phyloP scores from a whole-genome alignment of 2,113 vertebrate species.

The Plotosus lineatus region DNA sequence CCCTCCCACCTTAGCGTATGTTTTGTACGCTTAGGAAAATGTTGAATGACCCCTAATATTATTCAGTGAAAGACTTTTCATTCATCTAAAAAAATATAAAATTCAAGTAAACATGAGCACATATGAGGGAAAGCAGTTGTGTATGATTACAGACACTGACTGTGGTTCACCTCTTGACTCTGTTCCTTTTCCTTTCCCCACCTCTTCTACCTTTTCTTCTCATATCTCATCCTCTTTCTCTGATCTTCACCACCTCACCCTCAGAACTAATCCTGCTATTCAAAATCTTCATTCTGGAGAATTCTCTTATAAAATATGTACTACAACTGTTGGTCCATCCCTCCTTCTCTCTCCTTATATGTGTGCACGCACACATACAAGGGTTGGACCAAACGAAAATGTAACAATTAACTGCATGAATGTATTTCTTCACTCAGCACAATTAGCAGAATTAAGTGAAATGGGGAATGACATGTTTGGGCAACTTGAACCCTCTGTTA shows the following conservation, averaged over 20 bases:
- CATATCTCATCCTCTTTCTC: neutral
- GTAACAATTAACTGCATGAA: constrained; percentile 52
- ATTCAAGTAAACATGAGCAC: too few species aligned
- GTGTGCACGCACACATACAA: neutral
- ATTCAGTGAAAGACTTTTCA: too few species aligned
- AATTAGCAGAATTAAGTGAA: constrained; percentile 59
- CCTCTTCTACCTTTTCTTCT: neutral
- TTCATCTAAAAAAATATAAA: too few species aligned
- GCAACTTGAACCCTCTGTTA: neutral
- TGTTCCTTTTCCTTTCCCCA: neutral
- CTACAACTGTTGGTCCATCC: too few species aligned
- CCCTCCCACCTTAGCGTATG: too few species aligned
- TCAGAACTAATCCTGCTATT: neutral
- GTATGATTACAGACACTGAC: constrained; percentile 51
- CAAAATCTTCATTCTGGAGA: constrained; percentile 25
- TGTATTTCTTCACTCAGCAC: constrained; percentile 60
- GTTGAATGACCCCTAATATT: too few species aligned
- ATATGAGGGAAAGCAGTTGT: constrained; percentile 43
- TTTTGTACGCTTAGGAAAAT: too few species aligned
- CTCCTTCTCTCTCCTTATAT: too few species aligned
- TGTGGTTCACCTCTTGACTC: constrained; percentile 19
- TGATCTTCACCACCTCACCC: constrained; percentile 4
- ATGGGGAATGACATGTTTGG: too few species aligned
- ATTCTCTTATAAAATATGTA: constrained; percentile 21
- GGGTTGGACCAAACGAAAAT: constrained; percentile 30